Conservation (phyloP, 2,113 vertebrate genomes). For the Oxygymnocypris stewartii region DNA sequence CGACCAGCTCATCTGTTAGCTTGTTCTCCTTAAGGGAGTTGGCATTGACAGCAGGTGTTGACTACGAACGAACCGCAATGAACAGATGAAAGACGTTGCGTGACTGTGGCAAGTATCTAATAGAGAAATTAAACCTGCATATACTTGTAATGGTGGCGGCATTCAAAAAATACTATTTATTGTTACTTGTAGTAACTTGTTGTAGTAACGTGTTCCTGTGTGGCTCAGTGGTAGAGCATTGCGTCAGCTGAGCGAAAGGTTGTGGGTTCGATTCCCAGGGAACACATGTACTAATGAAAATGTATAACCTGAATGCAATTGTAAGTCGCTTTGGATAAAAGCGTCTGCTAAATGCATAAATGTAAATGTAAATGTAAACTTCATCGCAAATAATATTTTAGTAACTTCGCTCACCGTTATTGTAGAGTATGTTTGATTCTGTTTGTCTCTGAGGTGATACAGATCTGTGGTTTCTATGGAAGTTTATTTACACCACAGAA, state of each 20-base stretch:
- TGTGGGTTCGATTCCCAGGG: too few relatives aligned
- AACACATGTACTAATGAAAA: too few relatives aligned
- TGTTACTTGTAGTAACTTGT: not conserved
- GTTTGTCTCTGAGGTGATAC: too few relatives aligned
- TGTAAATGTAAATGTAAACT: too few relatives aligned
- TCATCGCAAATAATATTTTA: not conserved
- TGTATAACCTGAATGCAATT: too few relatives aligned
- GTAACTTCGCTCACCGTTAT: not conserved
- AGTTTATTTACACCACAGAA: too few relatives aligned
- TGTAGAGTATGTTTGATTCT: not conserved
- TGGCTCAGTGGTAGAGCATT: too few relatives aligned
- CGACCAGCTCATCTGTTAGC: slow-evolving; percentile 46
- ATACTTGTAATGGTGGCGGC: not conserved
- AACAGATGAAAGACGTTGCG: slow-evolving; percentile 46
- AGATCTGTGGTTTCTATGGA: too few relatives aligned
- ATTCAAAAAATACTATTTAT: not conserved
- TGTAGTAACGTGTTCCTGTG: too few relatives aligned
- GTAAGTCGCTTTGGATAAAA: too few relatives aligned
- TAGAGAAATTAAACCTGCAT: not conserved
- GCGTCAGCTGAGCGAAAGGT: too few relatives aligned
- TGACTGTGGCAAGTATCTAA: slow-evolving; percentile 8
- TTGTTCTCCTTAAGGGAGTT: slow-evolving; percentile 46
- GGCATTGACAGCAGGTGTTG: slow-evolving; percentile 55
- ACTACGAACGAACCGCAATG: slow-evolving; percentile 27
- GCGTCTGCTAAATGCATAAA: too few relatives aligned